phyloP scores from a whole-genome alignment of 2,113 vertebrate genomes.

The Spheniscus mendiculus region DNA sequence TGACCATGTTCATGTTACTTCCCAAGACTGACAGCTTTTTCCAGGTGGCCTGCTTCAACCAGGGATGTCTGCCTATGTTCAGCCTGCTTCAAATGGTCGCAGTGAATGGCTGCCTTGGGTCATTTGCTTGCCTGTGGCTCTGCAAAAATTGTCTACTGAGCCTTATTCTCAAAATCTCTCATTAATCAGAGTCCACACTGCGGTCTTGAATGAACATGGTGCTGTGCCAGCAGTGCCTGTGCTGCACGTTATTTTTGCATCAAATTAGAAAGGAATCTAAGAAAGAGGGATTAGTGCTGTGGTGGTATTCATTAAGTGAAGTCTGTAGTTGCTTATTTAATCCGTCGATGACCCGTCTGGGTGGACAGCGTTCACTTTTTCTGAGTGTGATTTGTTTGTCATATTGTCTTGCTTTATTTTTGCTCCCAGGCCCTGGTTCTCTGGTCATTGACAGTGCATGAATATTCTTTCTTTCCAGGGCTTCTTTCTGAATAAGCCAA shows the following conservation, averaged over 20 bases:
- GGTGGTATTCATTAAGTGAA: background rate
- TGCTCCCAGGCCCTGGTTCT: background rate
- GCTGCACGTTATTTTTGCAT: background rate
- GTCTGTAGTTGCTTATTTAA: background rate
- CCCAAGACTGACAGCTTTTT: background rate
- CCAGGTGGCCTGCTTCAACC: background rate
- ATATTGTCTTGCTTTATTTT: background rate
- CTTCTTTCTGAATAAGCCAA: background rate
- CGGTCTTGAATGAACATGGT: background rate
- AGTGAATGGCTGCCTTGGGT: background rate
- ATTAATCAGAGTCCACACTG: background rate
- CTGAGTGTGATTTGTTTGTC: background rate
- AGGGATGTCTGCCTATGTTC: background rate
- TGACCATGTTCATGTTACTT: background rate
- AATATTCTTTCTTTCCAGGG: background rate
- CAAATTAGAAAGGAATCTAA: background rate
- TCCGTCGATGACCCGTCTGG: accelerated
- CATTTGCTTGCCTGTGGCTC: background rate
- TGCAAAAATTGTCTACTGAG: background rate
- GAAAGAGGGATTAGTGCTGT: background rate
- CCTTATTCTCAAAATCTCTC: background rate
- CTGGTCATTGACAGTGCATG: background rate
- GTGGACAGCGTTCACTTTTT: background rate
- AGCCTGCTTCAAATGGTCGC: background rate
- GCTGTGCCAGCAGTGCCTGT: background rate